Conservation (phyloP, 2,888 invertebrate species). For the Heliconius erato region DNA sequence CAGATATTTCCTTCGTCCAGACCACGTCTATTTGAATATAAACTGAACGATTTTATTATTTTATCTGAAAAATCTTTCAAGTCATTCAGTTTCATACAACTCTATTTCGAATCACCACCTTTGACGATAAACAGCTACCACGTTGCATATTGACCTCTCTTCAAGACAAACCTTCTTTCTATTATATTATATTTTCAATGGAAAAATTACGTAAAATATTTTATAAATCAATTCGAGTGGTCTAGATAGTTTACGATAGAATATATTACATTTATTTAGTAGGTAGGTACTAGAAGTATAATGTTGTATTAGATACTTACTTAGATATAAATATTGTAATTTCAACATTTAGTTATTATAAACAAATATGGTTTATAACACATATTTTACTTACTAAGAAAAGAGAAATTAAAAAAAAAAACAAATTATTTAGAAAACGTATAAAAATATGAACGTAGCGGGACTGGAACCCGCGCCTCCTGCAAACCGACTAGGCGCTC, state of each 20-base stretch:
- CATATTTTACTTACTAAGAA: no score
- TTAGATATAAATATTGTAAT: background rate
- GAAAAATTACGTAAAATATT: slow-evolving; percentile 6
- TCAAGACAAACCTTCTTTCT: slow-evolving; percentile 60
- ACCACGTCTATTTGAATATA: background rate
- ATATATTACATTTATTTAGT: background rate
- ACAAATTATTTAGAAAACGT: no score
- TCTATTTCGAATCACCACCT: slow-evolving; percentile 67
- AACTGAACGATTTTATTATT: background rate
- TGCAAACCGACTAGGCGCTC: no score
- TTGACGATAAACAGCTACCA: slow-evolving; percentile 73
- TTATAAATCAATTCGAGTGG: background rate
- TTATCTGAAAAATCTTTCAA: slow-evolving; percentile 10
- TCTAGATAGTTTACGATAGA: background rate
- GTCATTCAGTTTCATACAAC: slow-evolving; percentile 4
- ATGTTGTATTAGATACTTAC: background rate
- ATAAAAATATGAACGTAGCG: no score
- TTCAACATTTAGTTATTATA: no score
- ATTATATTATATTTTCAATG: slow-evolving; percentile 52
- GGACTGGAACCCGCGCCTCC: no score
- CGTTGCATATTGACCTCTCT: slow-evolving; percentile 76
- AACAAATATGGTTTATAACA: no score
- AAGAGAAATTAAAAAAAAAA: no score
- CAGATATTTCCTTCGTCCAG: slow-evolving; percentile 3
- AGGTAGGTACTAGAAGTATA: background rate